phyloP scores from a whole-genome alignment of 2,888 invertebrate genomes.

The Phalangium opilio region DNA sequence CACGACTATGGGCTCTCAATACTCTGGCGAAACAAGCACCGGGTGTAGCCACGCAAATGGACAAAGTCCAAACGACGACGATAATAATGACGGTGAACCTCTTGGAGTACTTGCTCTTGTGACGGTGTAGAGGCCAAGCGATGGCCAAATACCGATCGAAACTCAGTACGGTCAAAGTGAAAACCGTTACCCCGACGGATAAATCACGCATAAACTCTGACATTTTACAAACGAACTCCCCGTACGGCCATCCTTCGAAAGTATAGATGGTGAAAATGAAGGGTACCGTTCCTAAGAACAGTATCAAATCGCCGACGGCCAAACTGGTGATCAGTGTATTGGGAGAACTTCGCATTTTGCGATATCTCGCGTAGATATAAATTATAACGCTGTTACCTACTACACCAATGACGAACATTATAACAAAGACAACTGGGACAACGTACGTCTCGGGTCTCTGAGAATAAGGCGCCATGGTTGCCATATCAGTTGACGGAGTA shows the following conservation, averaged over 20 bases:
- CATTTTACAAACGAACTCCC: conserved; percentile 52
- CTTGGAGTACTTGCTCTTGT: conserved; percentile 44
- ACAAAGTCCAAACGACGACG: conserved; percentile 16
- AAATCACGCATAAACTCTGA: conserved; percentile 73
- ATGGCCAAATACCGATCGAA: conserved; percentile 83
- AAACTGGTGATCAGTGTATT: conserved; percentile 67
- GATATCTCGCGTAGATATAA: conserved; percentile 56
- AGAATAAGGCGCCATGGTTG: background rate
- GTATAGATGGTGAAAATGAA: conserved; percentile 70
- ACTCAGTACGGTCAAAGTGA: conserved; percentile 76
- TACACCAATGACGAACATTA: conserved; percentile 38
- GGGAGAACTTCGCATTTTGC: conserved; percentile 67
- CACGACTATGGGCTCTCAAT: conserved; percentile 32
- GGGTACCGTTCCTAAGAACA: conserved; percentile 38
- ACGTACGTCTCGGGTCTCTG: conserved; percentile 9
- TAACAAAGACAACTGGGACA: conserved; percentile 5
- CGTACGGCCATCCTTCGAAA: conserved; percentile 77
- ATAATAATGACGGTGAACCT: conserved; percentile 8
- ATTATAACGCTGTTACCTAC: conserved; percentile 68
- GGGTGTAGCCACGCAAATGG: conserved; percentile 21
- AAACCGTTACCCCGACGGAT: conserved; percentile 81
- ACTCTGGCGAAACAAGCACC: conserved; percentile 22
- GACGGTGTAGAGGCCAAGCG: conserved; percentile 55
- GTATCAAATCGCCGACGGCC: conserved; percentile 65
- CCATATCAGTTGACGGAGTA: too few species aligned